These are phyloP conservation scores for Ditylenchus weischeri DNA, from an alignment of 2,888 invertebrate species.

Conservation along the genomic window DNA sequence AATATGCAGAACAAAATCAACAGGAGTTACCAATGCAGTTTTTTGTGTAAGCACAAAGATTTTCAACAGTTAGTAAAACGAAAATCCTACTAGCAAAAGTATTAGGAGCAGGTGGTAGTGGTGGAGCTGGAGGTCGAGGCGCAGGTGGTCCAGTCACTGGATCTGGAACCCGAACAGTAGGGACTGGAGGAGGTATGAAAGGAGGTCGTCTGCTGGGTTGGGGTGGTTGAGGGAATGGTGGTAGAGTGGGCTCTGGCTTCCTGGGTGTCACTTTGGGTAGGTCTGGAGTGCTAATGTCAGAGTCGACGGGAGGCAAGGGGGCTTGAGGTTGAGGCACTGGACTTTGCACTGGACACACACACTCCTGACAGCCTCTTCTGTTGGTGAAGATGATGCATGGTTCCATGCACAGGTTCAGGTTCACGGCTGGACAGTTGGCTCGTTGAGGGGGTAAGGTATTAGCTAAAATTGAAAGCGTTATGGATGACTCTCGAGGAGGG, in stretches of 20 bases:
- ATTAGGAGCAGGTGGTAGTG: slow-evolving; percentile 16
- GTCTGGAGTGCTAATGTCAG: slow-evolving; percentile 11
- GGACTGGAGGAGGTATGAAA: slow-evolving; percentile 8
- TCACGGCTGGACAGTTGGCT: slow-evolving; percentile 45
- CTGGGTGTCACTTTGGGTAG: slow-evolving; percentile 1
- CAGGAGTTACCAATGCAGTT: too few species aligned
- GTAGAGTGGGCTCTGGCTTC: not conserved
- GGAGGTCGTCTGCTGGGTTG: not conserved
- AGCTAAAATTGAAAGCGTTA: not conserved
- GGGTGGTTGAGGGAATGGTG: slow-evolving; percentile 23
- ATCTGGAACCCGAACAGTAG: not conserved
- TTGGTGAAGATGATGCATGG: slow-evolving; percentile 57
- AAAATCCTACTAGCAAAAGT: not conserved
- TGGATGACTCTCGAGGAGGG: too few species aligned
- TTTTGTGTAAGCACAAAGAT: too few species aligned
- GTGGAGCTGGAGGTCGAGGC: not conserved
- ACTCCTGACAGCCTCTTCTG: slow-evolving; percentile 52
- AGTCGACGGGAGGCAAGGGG: slow-evolving; percentile 11
- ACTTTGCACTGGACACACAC: slow-evolving; percentile 51
- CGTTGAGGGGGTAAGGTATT: slow-evolving; percentile 14
- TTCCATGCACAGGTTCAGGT: slow-evolving; percentile 49
- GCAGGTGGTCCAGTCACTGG: not conserved
- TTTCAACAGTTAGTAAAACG: not conserved
- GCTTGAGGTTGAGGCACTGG: slow-evolving; percentile 34
- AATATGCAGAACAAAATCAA: too few species aligned